Percentiles rank a stretch among this genome's conserved stretches.
Conservation (phyloP, 2,888 invertebrate genomes). For the Sphaerophoria taeniata region DNA sequence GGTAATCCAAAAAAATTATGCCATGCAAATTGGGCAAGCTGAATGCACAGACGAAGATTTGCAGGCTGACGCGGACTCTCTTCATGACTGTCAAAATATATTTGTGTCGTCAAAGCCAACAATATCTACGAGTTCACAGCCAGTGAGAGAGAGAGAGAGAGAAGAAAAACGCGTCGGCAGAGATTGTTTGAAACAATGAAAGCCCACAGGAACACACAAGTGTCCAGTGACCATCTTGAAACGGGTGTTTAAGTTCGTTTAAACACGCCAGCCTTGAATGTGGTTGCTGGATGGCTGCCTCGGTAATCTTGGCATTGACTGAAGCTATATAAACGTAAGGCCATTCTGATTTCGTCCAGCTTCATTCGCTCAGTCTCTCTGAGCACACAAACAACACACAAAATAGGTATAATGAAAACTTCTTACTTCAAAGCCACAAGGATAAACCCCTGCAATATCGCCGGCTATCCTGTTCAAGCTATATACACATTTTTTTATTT, state of each 20-base stretch:
- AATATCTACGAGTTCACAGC: too few species aligned
- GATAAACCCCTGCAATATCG: conserved; percentile 54
- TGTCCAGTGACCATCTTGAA: conserved; percentile 13
- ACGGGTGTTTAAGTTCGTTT: conserved; percentile 31
- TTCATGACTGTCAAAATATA: too few species aligned
- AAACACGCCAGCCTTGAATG: conserved; percentile 62
- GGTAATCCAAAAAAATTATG: too few species aligned
- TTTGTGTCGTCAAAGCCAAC: too few species aligned
- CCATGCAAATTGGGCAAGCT: too few species aligned
- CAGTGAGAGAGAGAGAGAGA: neutral
- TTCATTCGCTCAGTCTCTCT: conserved; percentile 3
- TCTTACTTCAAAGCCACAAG: conserved; percentile 58
- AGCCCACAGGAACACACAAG: too few species aligned
- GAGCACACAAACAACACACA: neutral
- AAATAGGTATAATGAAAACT: conserved; percentile 53
- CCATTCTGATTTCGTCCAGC: conserved; percentile 34
- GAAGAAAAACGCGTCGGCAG: neutral
- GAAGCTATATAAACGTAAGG: conserved; percentile 36
- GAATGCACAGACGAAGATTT: too few species aligned
- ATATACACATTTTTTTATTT: conserved; percentile 50
- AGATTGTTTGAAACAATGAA: neutral
- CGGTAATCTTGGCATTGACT: conserved; percentile 58
- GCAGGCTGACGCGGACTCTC: too few species aligned
- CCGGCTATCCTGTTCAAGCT: neutral
- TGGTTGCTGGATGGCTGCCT: too few species aligned